Evolutionary conservation across 2,797 vertebrate genomes (phyloP).

Genomic region (Lophotriccus pileatus): DNA sequence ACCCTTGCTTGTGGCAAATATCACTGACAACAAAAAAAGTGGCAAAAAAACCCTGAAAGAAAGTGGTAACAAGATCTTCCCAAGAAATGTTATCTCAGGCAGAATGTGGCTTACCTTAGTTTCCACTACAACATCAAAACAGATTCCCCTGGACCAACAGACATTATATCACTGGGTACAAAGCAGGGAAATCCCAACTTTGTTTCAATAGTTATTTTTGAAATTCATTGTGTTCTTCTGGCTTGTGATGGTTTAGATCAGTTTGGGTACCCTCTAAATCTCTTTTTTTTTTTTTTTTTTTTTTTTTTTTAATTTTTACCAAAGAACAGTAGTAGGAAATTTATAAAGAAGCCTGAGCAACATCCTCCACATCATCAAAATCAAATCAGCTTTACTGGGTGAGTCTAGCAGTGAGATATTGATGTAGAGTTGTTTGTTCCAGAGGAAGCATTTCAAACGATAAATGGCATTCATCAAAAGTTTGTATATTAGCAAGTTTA

Average conservation of each 20-base stretch:
- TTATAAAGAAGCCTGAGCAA: background rate
- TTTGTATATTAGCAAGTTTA: background rate
- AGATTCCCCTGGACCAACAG: background rate
- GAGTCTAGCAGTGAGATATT: background rate
- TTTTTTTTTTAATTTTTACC: background rate
- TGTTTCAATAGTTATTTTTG: background rate
- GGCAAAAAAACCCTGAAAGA: background rate
- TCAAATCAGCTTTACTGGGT: background rate
- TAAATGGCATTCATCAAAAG: background rate
- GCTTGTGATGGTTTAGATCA: background rate
- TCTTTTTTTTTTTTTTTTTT: rapidly evolving
- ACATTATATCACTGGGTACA: background rate
- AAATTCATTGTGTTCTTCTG: background rate
- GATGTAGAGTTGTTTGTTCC: background rate
- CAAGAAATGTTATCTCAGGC: background rate
- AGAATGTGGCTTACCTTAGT: background rate
- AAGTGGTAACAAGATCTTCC: background rate
- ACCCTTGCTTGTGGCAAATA: background rate
- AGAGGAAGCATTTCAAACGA: background rate
- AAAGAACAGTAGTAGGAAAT: background rate
- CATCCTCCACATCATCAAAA: background rate
- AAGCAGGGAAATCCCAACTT: background rate
- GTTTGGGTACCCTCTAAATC: background rate
- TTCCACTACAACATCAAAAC: background rate
- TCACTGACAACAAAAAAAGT: background rate